Evolutionary conservation across 2,797 vertebrate species (phyloP).

Genomic region (Myripristis murdjan): DNA sequence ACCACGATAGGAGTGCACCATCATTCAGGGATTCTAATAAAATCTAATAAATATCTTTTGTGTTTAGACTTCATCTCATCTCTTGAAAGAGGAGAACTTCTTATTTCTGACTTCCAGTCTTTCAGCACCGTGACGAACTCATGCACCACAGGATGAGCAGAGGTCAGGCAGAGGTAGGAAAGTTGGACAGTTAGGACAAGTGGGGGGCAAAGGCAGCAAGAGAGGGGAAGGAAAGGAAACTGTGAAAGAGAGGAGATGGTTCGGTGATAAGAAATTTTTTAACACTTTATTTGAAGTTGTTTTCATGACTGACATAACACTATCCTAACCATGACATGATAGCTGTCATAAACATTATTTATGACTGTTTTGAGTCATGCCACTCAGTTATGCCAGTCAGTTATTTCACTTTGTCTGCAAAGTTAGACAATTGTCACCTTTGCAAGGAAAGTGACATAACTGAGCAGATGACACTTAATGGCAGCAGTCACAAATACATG

Average conservation of each 20-base stretch:
- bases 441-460: too few species aligned
- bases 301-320: too few species aligned
- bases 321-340: too few species aligned
- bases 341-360: too few species aligned
- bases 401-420: too few species aligned
- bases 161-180: neutral
- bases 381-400: too few species aligned
- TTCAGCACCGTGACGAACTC: constrained; percentile 7
- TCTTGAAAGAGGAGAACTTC: neutral
- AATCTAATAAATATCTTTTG: neutral
- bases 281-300: too few species aligned
- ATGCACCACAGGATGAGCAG: neutral
- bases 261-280: neutral
- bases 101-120: constrained; percentile 9
- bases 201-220: neutral
- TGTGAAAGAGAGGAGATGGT: neutral
- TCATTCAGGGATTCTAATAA: neutral
- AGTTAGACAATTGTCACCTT: too few species aligned
- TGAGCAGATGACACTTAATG: too few species aligned
- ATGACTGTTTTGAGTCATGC: too few species aligned
- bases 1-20: neutral
- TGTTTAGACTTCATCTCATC: neutral
- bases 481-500: too few species aligned
- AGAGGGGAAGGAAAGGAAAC: neutral
- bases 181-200: neutral